Percentiles rank a stretch among this genome's conserved stretches.
Conservation (phyloP, 2,113 vertebrate species). For the Melanocharis versteri region DNA sequence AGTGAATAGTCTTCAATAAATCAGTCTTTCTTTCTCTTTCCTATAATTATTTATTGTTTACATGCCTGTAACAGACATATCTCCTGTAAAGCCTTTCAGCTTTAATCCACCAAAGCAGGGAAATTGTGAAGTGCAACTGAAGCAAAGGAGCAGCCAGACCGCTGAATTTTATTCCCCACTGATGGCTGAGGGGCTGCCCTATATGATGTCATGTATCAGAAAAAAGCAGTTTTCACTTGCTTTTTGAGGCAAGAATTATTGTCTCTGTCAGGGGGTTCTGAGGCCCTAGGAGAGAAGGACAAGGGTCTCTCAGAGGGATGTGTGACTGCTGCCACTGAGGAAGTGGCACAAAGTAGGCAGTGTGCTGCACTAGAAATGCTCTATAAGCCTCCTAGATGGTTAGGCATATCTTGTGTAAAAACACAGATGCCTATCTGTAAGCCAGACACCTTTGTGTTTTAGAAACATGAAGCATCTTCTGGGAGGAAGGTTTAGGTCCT, state of each 20-base stretch:
- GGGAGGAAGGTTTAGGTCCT: neutral
- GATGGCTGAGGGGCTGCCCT: neutral
- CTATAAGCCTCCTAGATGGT: neutral
- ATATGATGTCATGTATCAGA: neutral
- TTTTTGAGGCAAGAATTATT: neutral
- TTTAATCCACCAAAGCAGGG: neutral
- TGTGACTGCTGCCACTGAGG: neutral
- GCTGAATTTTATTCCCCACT: neutral
- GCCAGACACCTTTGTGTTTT: neutral
- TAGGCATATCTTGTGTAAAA: neutral
- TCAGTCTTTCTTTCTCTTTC: conserved; percentile 13
- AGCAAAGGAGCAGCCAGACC: neutral
- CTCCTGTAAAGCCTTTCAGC: neutral
- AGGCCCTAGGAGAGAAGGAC: neutral
- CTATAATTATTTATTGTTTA: conserved; percentile 58
- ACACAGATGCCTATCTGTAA: neutral
- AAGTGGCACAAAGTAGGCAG: neutral
- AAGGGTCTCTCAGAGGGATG: neutral
- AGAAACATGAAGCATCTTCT: neutral
- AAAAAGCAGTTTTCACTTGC: neutral
- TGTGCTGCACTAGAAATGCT: neutral
- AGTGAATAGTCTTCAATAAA: conserved; percentile 20
- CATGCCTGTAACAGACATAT: neutral
- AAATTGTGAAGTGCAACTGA: neutral
- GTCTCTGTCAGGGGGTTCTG: neutral